Percentiles rank a stretch among this genome's conserved stretches.
Evolutionary conservation across 2,888 invertebrate genomes (phyloP).

Genomic region (Pterostichus madidus): DNA sequence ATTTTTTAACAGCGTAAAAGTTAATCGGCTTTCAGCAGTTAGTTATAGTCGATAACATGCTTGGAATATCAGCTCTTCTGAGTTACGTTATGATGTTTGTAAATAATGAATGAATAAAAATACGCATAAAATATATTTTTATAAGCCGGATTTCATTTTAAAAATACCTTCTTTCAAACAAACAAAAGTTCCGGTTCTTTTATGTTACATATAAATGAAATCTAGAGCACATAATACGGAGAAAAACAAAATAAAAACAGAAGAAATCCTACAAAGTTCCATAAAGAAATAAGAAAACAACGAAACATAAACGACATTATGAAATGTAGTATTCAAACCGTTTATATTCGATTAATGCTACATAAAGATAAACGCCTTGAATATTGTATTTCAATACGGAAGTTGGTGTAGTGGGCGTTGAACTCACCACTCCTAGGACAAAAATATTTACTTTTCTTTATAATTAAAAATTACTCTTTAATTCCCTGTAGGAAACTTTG

Average conservation of each 20-base stretch:
- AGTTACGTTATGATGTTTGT: neutral
- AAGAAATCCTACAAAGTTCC: constrained; percentile 16
- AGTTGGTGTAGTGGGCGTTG: neutral
- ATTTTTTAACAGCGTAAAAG: no score
- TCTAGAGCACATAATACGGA: constrained; percentile 25
- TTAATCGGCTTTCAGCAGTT: no score
- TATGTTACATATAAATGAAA: constrained; percentile 34
- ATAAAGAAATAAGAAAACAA: constrained; percentile 20
- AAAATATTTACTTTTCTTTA: no score
- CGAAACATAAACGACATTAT: neutral
- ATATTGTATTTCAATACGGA: constrained; percentile 3
- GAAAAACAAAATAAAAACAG: constrained; percentile 36
- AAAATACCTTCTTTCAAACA: neutral
- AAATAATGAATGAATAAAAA: neutral
- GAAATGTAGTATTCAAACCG: constrained; percentile 12
- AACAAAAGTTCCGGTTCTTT: constrained; percentile 32
- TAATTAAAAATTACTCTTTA: neutral
- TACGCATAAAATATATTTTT: neutral
- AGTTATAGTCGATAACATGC: no score
- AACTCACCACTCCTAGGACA: neutral
- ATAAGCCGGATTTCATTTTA: constrained; percentile 1
- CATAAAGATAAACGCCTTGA: constrained; percentile 3
- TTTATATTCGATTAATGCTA: constrained; percentile 33
- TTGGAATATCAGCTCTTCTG: no score
- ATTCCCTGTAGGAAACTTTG: neutral